Evolutionary conservation across 2,888 invertebrate genomes (phyloP).

Genomic region (Cataglyphis rosenhaueri): DNA sequence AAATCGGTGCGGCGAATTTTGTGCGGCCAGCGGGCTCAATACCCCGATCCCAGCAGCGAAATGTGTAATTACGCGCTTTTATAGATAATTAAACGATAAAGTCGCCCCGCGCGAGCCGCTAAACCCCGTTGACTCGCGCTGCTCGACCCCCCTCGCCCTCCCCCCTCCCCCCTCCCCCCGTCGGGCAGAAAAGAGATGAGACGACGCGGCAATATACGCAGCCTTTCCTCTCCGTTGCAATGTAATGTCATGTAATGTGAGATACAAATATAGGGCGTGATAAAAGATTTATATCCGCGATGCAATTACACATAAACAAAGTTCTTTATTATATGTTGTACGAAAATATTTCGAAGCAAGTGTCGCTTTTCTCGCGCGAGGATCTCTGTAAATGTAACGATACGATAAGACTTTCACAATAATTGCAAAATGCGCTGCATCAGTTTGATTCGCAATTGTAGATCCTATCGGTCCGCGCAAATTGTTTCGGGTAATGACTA

Average conservation of each 20-base stretch:
- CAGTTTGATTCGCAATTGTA: constrained; percentile 4
- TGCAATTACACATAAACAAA: no score
- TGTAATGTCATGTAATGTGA: not conserved
- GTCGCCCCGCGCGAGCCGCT: not conserved
- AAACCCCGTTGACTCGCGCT: not conserved
- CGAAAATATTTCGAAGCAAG: not conserved
- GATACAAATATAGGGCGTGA: not conserved
- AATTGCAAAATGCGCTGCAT: constrained; percentile 5
- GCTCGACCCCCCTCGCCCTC: not conserved
- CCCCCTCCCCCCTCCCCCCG: not conserved
- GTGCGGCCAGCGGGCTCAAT: constrained; percentile 41
- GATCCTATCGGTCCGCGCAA: constrained; percentile 36
- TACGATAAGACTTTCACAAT: not conserved
- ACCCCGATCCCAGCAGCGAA: constrained; percentile 27
- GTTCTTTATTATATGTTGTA: not conserved
- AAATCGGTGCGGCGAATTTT: constrained; percentile 65
- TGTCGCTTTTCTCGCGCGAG: not conserved
- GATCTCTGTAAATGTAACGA: not conserved
- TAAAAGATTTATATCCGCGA: not conserved
- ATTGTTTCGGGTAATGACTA: constrained; percentile 48
- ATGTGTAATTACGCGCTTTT: constrained; percentile 54
- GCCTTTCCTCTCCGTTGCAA: not conserved
- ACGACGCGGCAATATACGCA: not conserved
- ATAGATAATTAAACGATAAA: constrained; percentile 70
- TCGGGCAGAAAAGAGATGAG: not conserved